phyloP scores from a whole-genome alignment of 2,888 invertebrate genomes.

The Eretmocerus hayati region DNA sequence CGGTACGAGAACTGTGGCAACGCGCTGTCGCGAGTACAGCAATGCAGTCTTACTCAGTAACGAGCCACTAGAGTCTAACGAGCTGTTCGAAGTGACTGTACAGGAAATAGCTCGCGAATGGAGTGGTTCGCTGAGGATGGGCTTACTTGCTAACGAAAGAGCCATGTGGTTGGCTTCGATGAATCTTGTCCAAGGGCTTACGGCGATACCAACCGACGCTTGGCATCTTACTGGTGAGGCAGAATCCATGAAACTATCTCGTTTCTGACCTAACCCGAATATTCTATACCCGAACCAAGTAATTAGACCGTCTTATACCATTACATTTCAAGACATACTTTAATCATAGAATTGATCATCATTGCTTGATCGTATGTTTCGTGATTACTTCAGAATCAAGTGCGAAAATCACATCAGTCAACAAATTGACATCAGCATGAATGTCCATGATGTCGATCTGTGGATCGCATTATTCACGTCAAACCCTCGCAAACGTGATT shows the following conservation, averaged over 20 bases:
- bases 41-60: constrained; percentile 67
- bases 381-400: too few relatives aligned
- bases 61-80: constrained; percentile 63
- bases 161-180: constrained; percentile 45
- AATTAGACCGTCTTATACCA: too few relatives aligned
- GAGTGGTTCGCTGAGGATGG: constrained; percentile 71
- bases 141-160: constrained; percentile 64
- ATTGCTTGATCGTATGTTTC: too few relatives aligned
- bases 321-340: too few relatives aligned
- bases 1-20: constrained; percentile 61
- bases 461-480: too few relatives aligned
- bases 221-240: constrained; percentile 65
- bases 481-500: background rate
- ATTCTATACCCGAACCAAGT: too few relatives aligned
- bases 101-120: constrained; percentile 57
- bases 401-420: too few relatives aligned
- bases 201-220: constrained; percentile 61
- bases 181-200: constrained; percentile 59
- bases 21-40: constrained; percentile 54
- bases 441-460: too few relatives aligned
- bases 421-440: too few relatives aligned
- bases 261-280: too few relatives aligned
- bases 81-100: constrained; percentile 73
- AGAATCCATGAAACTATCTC: too few relatives aligned
- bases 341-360: too few relatives aligned